These are phyloP conservation scores for Poeciliopsis retropinna DNA, from an alignment of 2,113 vertebrate species.

Conservation along the genomic window DNA sequence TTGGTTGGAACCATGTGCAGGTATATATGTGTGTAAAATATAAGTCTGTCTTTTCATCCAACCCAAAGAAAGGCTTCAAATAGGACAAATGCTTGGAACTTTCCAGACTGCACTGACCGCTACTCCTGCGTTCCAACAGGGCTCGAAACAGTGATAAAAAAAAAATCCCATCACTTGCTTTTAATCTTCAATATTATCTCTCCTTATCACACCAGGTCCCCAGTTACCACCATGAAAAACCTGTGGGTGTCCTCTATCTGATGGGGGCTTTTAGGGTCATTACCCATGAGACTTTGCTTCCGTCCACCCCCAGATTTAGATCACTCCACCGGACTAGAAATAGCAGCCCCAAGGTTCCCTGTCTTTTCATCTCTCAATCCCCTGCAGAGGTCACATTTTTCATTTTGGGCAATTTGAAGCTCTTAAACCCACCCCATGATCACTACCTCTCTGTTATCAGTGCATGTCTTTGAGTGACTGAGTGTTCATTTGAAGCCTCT, in stretches of 20 bases:
- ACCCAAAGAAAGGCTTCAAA: not conserved
- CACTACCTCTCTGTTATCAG: constrained; percentile 42
- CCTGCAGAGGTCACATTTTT: constrained; percentile 58
- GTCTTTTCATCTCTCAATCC: constrained; percentile 52
- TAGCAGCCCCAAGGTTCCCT: constrained; percentile 33
- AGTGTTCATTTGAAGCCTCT: constrained; percentile 24
- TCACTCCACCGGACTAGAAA: constrained; percentile 51
- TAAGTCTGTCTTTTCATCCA: no score
- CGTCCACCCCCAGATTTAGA: constrained; percentile 45
- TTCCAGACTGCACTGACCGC: not conserved
- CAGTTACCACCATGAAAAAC: not conserved
- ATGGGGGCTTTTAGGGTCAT: constrained; percentile 57
- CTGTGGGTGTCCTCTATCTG: constrained; percentile 29
- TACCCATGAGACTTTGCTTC: constrained; percentile 54
- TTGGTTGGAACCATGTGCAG: not conserved
- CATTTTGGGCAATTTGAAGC: constrained; percentile 72
- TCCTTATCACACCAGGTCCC: constrained; percentile 17
- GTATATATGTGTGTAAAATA: no score
- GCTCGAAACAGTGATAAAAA: not conserved
- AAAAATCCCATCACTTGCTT: not conserved
- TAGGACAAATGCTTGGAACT: not conserved
- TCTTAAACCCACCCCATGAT: constrained; percentile 57
- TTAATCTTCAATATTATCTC: constrained; percentile 17
- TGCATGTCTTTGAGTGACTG: constrained; percentile 20
- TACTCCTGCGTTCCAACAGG: not conserved